Percentiles rank a stretch among this genome's conserved stretches.
These are phyloP conservation scores for Burhinus bistriatus DNA, from an alignment of 2,113 vertebrate genomes.

Conservation along the genomic window DNA sequence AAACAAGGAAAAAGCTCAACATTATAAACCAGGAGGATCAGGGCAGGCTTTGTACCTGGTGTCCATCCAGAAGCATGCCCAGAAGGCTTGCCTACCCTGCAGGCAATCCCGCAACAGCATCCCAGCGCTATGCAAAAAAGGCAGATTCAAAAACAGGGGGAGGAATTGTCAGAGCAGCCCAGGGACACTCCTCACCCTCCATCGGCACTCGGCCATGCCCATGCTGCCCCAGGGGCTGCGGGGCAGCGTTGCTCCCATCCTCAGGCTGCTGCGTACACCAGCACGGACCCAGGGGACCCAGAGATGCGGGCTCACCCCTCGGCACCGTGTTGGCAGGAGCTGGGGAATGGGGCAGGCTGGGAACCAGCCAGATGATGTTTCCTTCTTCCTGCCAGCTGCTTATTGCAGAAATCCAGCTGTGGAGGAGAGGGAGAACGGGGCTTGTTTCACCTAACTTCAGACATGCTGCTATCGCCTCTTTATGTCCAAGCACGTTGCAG, in stretches of 20 bases:
- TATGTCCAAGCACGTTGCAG: fast-evolving
- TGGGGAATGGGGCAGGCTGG: neutral
- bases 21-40: neutral
- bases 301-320: too few species aligned
- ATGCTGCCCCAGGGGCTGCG: neutral
- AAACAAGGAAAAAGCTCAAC: neutral
- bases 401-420: neutral
- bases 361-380: neutral
- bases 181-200: neutral
- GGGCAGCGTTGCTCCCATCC: neutral
- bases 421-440: neutral
- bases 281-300: neutral
- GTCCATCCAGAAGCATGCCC: neutral
- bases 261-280: neutral
- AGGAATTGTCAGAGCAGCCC: neutral
- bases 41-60: neutral
- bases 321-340: neutral
- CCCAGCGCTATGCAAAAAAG: neutral
- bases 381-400: neutral
- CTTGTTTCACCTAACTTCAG: neutral
- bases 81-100: neutral
- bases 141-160: neutral
- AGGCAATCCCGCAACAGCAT: neutral
- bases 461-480: neutral
- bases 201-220: neutral